A percentile compares a stretch with the other conserved stretches of the same genome.
Conservation (phyloP, 2,888 invertebrate species). For the Leptopilina syphax region DNA sequence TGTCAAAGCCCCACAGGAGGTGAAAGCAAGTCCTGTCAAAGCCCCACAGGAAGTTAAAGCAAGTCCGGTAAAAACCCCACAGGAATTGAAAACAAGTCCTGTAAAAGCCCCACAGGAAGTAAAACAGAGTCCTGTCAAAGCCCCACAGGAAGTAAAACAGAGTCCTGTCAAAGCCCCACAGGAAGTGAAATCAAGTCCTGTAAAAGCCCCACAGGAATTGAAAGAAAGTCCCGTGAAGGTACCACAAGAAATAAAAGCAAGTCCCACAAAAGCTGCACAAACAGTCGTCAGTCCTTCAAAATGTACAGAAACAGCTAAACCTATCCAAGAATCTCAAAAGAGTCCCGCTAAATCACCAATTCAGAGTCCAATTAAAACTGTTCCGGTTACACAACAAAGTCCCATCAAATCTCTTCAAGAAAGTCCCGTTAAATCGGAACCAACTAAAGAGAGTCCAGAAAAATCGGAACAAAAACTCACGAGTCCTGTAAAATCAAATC, state of each 20-base stretch:
- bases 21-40: no score
- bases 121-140: neutral
- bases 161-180: slow-evolving; percentile 11
- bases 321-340: slow-evolving; percentile 43
- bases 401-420: slow-evolving; percentile 38
- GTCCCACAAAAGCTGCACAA: slow-evolving; percentile 37
- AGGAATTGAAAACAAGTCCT: neutral
- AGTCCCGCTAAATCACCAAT: slow-evolving; percentile 37
- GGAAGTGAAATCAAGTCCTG: slow-evolving; percentile 26
- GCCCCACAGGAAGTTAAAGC: no score
- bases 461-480: neutral
- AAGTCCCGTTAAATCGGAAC: slow-evolving; percentile 34
- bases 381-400: slow-evolving; percentile 2
- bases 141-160: neutral
- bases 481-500: neutral
- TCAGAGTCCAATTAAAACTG: slow-evolving; percentile 13
- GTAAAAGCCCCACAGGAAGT: slow-evolving; percentile 50
- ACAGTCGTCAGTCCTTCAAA: slow-evolving; percentile 8
- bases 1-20: slow-evolving; percentile 11
- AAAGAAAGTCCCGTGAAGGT: slow-evolving; percentile 32
- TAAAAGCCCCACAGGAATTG: slow-evolving; percentile 8
- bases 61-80: no score
- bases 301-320: no score
- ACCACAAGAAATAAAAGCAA: neutral
- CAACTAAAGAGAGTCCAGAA: neutral